Percentiles rank a stretch among this genome's conserved stretches.
phyloP scores from a whole-genome alignment of 2,113 vertebrate species.

The Calcarius ornatus region DNA sequence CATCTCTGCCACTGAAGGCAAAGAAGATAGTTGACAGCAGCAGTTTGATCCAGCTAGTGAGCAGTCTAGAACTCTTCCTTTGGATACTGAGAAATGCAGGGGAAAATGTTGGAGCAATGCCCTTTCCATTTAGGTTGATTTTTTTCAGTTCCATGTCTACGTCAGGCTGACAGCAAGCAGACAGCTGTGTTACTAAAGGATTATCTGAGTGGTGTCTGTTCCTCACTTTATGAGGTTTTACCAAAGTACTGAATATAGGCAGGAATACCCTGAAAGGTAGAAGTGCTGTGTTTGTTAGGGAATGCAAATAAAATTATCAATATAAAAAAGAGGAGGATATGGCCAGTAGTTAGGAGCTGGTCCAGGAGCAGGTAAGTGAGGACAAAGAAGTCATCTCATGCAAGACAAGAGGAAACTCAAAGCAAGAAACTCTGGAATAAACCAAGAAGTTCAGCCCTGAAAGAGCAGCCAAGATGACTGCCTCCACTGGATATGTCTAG shows the following conservation, averaged over 20 bases:
- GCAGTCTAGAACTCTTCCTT: not conserved
- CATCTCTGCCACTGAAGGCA: not conserved
- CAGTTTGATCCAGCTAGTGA: not conserved
- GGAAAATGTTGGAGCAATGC: not conserved
- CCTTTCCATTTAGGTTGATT: not conserved
- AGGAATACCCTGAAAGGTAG: not conserved
- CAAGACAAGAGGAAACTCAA: not conserved
- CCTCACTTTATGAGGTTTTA: not conserved
- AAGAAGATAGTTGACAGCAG: not conserved
- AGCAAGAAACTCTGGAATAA: not conserved
- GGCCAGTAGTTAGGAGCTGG: not conserved
- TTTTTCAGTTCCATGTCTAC: not conserved
- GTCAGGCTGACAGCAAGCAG: slow-evolving; percentile 6
- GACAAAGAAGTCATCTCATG: not conserved
- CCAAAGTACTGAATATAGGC: not conserved
- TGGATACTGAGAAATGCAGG: not conserved
- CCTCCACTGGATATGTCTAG: accelerated
- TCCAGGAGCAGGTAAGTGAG: not conserved
- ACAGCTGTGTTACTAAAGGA: not conserved
- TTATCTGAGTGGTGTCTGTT: not conserved
- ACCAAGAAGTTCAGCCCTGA: not conserved
- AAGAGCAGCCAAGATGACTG: not conserved
- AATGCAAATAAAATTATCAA: not conserved
- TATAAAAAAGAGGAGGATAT: not conserved
- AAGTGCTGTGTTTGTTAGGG: not conserved